Conservation (phyloP, 2,888 invertebrate species). For the Lumbricus terrestris region DNA sequence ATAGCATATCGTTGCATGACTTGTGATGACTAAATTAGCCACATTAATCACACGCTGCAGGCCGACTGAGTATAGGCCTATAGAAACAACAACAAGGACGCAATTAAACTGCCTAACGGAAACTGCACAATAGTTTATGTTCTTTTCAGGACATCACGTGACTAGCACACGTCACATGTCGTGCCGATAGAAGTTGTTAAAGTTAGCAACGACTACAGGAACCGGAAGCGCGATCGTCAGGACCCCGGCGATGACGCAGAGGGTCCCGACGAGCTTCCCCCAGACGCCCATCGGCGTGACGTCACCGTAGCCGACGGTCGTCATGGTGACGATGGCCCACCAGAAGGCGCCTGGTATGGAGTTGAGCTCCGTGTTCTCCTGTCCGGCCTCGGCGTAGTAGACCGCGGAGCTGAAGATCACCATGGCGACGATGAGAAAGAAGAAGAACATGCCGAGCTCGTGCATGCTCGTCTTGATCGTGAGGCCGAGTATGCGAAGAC, state of each 20-base stretch:
- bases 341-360: slow-evolving; percentile 55
- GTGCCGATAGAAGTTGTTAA: slow-evolving; percentile 41
- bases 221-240: slow-evolving; percentile 61
- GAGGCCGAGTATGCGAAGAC: slow-evolving; percentile 53
- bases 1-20: background rate
- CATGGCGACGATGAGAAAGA: slow-evolving; percentile 50
- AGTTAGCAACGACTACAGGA: slow-evolving; percentile 61
- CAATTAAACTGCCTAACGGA: background rate
- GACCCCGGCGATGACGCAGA: slow-evolving; percentile 61
- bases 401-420: slow-evolving; percentile 50
- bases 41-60: too few relatives aligned
- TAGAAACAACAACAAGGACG: background rate
- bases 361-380: slow-evolving; percentile 42
- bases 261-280: slow-evolving; percentile 59
- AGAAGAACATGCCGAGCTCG: slow-evolving; percentile 36
- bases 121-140: background rate
- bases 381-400: slow-evolving; percentile 49
- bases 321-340: slow-evolving; percentile 57
- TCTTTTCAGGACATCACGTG: background rate
- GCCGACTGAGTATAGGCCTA: background rate
- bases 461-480: slow-evolving; percentile 44
- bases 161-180: background rate
- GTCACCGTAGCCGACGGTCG: slow-evolving; percentile 58
- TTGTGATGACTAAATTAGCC: background rate
- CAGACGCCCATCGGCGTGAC: slow-evolving; percentile 56